Evolutionary conservation across 2,113 vertebrate genomes (phyloP), one percentile per base, ranked within the genome.

Genomic region (Dipodomys ordii): DNA sequence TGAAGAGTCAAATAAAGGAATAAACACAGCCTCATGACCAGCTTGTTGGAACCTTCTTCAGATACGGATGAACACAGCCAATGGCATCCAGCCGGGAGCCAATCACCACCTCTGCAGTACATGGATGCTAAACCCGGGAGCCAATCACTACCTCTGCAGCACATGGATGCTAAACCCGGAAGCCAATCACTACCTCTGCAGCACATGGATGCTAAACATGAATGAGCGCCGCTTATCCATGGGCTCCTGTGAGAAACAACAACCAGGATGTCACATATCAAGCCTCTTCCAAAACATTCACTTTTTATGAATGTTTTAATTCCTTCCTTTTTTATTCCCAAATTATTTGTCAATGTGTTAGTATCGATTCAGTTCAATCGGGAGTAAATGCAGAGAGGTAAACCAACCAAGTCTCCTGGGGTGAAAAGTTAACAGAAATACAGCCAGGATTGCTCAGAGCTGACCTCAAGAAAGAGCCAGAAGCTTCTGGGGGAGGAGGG

Each of bases 401-500:
- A 74, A 22, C 3, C 85, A 91, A 87, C 65, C 90, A 92, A 92
- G 73, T 46, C 65, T 64, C 81, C 69, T 93, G 16, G 30, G 87
- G 94, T 96, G 83, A 80, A 39, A 92, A 97, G 74, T 96, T 97
- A 98, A 97, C 96, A 96, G 92, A 97, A 97, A 96, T 94, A 89
- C 80, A 27, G 87, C 92, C 95, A 93, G 90, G 97, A 93, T 89
- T 91, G 95, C 94, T 84, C 87, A 95, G 8, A 53, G 74, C 25
- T 96, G 89, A 97, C 95, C 93, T 97, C 94, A 92, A 88, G 0
- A 19, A 74, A 95, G 97, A 98, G 97, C 93, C 97, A 97, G 97
- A 97, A 96, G 35, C 92, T 97, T 97, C 97, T 98, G 97, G 98
- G 95, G 90, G 95, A 86, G 8, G 20, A 72, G 65, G 97, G 98